These are phyloP conservation scores for Vandiemenella viatica DNA, from an alignment of 2,888 invertebrate species.

Conservation along the genomic window DNA sequence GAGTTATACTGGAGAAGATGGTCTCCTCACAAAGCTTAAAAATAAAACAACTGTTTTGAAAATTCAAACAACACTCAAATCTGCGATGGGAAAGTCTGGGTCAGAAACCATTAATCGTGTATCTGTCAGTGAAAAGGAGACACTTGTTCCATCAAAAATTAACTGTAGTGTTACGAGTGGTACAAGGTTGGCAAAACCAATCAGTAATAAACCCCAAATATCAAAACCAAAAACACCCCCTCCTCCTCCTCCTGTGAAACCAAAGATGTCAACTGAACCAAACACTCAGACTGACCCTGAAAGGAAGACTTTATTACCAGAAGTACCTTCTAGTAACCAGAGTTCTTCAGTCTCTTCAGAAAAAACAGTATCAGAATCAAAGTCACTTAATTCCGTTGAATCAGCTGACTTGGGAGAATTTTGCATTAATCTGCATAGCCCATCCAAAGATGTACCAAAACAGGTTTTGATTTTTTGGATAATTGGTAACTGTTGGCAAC, in stretches of 20 bases:
- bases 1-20: constrained; percentile 10
- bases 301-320: constrained; percentile 8
- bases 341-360: not conserved
- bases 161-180: not conserved
- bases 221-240: constrained; percentile 23
- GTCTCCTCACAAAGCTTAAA: constrained; percentile 18
- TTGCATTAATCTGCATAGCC: constrained; percentile 6
- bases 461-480: constrained; percentile 39
- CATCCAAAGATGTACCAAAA: constrained; percentile 30
- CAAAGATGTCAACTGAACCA: not conserved
- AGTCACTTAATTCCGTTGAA: not conserved
- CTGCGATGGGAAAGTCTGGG: constrained; percentile 1
- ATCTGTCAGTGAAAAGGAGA: constrained; percentile 3
- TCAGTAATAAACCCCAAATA: constrained; percentile 7
- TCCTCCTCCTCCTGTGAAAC: constrained; percentile 22
- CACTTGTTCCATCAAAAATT: constrained; percentile 3
- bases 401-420: constrained; percentile 5
- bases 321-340: not conserved
- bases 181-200: constrained; percentile 7
- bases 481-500: constrained; percentile 38
- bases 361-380: not conserved
- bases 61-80: constrained; percentile 12
- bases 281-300: constrained; percentile 5
- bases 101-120: not conserved
- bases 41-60: constrained; percentile 18